Conservation (phyloP, 1,140 invertebrate genomes). For the Pantala flavescens region DNA sequence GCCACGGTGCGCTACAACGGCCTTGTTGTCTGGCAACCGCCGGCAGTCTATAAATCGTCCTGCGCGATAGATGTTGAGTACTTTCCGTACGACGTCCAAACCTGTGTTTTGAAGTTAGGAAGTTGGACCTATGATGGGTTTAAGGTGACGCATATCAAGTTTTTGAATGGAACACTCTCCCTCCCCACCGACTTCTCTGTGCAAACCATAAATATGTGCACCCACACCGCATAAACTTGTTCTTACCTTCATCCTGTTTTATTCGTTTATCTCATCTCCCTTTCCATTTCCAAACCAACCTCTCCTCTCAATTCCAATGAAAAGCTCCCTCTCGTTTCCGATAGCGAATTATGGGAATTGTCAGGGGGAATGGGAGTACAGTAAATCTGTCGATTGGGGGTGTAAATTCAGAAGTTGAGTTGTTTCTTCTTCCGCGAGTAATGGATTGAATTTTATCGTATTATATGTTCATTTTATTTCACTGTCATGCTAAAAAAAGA, state of each 20-base stretch:
- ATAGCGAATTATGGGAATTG: too few relatives aligned
- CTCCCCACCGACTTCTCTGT: not conserved
- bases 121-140: conserved; percentile 39
- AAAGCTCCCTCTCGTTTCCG: too few relatives aligned
- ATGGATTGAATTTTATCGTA: too few relatives aligned
- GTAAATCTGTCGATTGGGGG: too few relatives aligned
- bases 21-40: conserved; percentile 44
- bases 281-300: not conserved
- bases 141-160: conserved; percentile 14
- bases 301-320: too few relatives aligned
- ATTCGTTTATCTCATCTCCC: not conserved
- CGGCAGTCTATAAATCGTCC: conserved; percentile 53
- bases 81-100: conserved; percentile 43
- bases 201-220: not conserved
- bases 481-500: too few relatives aligned
- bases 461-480: too few relatives aligned
- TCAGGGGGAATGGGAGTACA: too few relatives aligned
- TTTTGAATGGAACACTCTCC: conserved; percentile 9
- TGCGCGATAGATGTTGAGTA: conserved; percentile 46
- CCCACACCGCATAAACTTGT: not conserved
- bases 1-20: conserved; percentile 42
- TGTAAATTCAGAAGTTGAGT: too few relatives aligned
- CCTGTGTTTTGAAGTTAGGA: conserved; percentile 41
- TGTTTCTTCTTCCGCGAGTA: too few relatives aligned
- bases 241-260: too few relatives aligned